phyloP scores from a whole-genome alignment of 23 tunicate genomes.

The Phallusia fumigata region DNA sequence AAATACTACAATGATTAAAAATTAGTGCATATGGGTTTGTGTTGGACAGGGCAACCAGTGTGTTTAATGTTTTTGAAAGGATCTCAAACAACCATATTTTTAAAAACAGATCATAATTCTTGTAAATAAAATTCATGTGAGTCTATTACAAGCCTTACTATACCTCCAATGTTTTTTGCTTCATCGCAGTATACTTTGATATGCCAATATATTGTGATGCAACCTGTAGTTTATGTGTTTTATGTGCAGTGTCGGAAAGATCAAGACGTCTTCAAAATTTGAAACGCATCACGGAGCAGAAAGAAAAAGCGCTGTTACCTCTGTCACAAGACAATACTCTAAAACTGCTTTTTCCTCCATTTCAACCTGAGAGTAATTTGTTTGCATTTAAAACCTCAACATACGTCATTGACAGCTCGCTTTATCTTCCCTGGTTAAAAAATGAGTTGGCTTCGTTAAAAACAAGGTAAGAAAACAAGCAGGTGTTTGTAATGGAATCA shows the following conservation, averaged over 20 bases:
- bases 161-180: neutral
- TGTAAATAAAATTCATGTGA: neutral
- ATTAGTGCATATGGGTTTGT: too few species aligned
- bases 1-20: too few species aligned
- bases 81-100: too few species aligned
- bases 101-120: neutral
- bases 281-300: neutral
- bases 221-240: neutral
- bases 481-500: too few species aligned
- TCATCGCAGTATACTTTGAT: neutral
- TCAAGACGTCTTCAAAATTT: neutral
- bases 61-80: too few species aligned
- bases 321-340: neutral
- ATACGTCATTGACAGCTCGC: slow-evolving; percentile 23
- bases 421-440: slow-evolving; percentile 34
- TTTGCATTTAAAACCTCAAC: neutral
- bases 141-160: neutral
- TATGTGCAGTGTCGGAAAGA: neutral
- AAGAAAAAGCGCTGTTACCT: neutral
- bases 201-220: too few species aligned
- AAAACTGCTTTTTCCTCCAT: neutral
- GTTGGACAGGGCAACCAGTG: too few species aligned
- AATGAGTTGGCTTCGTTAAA: neutral
- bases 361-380: neutral
- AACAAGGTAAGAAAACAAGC: neutral